Conservation (phyloP, 2,113 vertebrate species). For the Epinephelus cyanopodus region DNA sequence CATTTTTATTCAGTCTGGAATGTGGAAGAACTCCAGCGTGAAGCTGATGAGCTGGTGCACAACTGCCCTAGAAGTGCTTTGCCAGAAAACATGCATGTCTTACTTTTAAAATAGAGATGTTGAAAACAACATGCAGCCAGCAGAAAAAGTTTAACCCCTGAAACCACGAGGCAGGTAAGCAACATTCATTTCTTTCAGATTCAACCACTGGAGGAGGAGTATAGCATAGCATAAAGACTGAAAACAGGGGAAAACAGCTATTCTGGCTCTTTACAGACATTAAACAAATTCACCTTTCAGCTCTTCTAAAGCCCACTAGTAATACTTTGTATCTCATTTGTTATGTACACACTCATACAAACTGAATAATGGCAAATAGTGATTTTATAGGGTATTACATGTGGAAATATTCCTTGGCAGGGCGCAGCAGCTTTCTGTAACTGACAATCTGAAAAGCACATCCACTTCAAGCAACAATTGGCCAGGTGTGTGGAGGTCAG, state of each 20-base stretch:
- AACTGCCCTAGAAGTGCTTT: background rate
- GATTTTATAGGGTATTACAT: background rate
- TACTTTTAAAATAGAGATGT: background rate
- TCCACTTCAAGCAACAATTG: background rate
- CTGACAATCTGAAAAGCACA: background rate
- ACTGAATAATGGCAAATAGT: too few relatives aligned
- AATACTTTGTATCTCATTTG: background rate
- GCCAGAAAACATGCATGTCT: background rate
- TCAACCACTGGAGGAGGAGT: background rate
- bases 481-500: background rate
- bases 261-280: too few relatives aligned
- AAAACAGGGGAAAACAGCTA: background rate
- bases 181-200: background rate
- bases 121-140: background rate
- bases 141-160: background rate
- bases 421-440: background rate
- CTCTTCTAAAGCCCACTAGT: background rate
- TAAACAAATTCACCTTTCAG: background rate
- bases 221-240: background rate
- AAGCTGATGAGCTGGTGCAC: slow-evolving; percentile 2
- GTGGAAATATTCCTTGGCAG: background rate
- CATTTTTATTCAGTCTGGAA: slow-evolving; percentile 10
- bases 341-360: too few relatives aligned
- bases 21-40: background rate
- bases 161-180: too few relatives aligned